Percentiles rank a stretch among this genome's conserved stretches.
Evolutionary conservation across 2,888 invertebrate genomes (phyloP).

Genomic region (Andrena praecox): DNA sequence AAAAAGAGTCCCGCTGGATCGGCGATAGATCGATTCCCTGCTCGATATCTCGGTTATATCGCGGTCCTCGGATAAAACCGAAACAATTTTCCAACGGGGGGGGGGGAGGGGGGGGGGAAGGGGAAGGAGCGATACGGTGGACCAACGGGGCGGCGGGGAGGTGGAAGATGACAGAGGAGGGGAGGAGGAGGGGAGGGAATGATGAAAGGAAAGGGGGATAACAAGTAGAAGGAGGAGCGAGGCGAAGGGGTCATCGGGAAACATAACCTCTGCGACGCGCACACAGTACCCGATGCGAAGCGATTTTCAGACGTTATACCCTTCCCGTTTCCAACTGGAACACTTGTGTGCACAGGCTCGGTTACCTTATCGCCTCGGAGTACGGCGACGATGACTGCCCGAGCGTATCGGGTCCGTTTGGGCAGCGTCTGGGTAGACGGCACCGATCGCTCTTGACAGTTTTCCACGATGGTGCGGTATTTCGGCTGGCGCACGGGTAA

Average conservation of each 20-base stretch:
- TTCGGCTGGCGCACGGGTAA: slow-evolving; percentile 42
- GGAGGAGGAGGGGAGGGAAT: slow-evolving; percentile 23
- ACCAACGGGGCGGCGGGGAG: slow-evolving; percentile 2
- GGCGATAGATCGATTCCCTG: slow-evolving; percentile 22
- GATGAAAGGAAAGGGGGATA: slow-evolving; percentile 42
- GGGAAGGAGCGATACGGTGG: slow-evolving; percentile 11
- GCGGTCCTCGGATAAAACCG: slow-evolving; percentile 8
- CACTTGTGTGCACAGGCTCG: slow-evolving; percentile 19
- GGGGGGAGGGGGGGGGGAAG: too few species aligned
- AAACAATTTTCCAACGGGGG: slow-evolving; percentile 30
- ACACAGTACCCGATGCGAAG: slow-evolving; percentile 43
- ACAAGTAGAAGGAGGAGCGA: slow-evolving; percentile 52
- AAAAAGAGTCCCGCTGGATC: slow-evolving; percentile 16
- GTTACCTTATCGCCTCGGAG: slow-evolving; percentile 71
- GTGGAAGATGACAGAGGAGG: slow-evolving; percentile 9
- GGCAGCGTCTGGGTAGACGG: slow-evolving; percentile 34
- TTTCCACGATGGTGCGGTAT: slow-evolving; percentile 60
- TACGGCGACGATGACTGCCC: slow-evolving; percentile 2
- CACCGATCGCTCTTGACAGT: slow-evolving; percentile 65
- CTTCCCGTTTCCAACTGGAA: slow-evolving; percentile 18
- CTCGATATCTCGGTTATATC: slow-evolving; percentile 26
- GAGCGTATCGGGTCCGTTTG: slow-evolving; percentile 7
- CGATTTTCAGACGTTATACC: slow-evolving; percentile 52
- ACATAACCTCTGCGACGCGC: slow-evolving; percentile 75
- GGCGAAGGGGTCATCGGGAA: slow-evolving; percentile 74